Percentiles rank a stretch among this genome's conserved stretches.
phyloP scores from a whole-genome alignment of 1,140 invertebrate species.

The Hydropsyche tenuis region DNA sequence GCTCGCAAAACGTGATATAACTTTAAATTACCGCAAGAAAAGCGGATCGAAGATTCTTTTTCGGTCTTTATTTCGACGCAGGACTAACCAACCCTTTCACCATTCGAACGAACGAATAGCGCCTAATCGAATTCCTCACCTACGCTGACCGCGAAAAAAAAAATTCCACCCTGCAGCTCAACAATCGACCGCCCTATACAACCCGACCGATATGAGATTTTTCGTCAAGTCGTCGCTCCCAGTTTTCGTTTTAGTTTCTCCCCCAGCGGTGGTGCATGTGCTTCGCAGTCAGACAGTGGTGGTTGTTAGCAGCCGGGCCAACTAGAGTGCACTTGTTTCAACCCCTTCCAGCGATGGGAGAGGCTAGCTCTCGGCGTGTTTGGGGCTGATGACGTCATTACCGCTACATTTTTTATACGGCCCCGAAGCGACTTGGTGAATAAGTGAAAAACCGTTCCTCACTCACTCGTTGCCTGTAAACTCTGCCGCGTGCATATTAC shows the following conservation, averaged over 20 bases:
- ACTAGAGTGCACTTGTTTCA: constrained; percentile 38
- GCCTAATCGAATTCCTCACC: not conserved
- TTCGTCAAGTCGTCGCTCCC: too few relatives aligned
- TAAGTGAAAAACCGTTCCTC: constrained; percentile 45
- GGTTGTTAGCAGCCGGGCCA: constrained; percentile 15
- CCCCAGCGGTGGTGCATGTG: not conserved
- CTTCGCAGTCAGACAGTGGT: not conserved
- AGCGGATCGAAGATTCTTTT: constrained; percentile 17
- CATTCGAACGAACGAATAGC: too few relatives aligned
- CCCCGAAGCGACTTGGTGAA: constrained; percentile 36
- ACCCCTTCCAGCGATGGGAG: constrained; percentile 1
- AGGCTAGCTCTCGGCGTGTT: not conserved
- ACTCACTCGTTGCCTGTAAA: constrained; percentile 9
- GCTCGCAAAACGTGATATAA: constrained; percentile 31
- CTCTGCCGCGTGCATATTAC: not conserved
- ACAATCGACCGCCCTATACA: too few relatives aligned
- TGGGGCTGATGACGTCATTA: constrained; percentile 46
- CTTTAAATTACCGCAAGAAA: constrained; percentile 34
- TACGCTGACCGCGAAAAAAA: too few relatives aligned
- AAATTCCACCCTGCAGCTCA: too few relatives aligned
- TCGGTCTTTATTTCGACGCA: constrained; percentile 4
- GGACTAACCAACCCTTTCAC: not conserved
- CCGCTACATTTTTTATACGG: constrained; percentile 45
- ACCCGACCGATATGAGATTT: constrained; percentile 13
- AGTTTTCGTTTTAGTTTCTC: too few relatives aligned